Percentiles rank a stretch among this genome's conserved stretches.
These are phyloP conservation scores for Campoplex nolae DNA, from an alignment of 2,888 invertebrate genomes.

Conservation along the genomic window DNA sequence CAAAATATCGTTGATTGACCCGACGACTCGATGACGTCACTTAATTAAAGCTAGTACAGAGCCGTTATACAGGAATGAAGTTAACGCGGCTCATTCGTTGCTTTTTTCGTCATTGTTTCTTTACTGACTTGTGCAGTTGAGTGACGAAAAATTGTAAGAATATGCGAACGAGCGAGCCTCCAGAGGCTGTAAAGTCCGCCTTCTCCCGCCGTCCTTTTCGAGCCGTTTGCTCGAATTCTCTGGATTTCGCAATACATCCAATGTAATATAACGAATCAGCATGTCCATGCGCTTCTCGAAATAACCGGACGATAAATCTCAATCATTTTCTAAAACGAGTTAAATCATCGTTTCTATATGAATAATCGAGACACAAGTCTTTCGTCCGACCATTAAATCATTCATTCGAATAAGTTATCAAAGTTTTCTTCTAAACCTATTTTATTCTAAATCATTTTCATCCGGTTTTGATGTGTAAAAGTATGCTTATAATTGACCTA, in stretches of 20 bases:
- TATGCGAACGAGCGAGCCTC: constrained; percentile 27
- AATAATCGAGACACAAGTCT: constrained; percentile 22
- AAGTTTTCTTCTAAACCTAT: not conserved
- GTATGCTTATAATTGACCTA: not conserved
- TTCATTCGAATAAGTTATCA: not conserved
- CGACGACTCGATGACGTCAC: constrained; percentile 83
- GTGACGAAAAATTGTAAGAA: constrained; percentile 57
- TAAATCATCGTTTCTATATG: constrained; percentile 40
- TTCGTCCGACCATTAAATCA: not conserved
- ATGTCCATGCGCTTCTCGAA: not conserved
- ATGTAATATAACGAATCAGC: constrained; percentile 32
- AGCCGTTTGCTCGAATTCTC: constrained; percentile 35
- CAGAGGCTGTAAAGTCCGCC: not conserved
- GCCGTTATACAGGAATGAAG: constrained; percentile 53
- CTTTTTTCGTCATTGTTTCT: constrained; percentile 27
- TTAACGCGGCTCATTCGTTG: constrained; percentile 24
- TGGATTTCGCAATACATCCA: constrained; percentile 31
- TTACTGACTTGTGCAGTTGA: not conserved
- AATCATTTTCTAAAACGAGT: constrained; percentile 49
- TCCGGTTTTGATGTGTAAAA: not conserved
- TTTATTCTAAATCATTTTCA: too few relatives aligned
- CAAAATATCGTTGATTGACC: constrained; percentile 83
- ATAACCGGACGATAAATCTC: constrained; percentile 55
- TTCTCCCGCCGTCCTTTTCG: not conserved
- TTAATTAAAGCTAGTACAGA: constrained; percentile 82